Percentiles rank a stretch among this genome's conserved stretches.
These are phyloP conservation scores for Drosophila imparisetae DNA, from an alignment of 2,888 invertebrate species.

Conservation along the genomic window DNA sequence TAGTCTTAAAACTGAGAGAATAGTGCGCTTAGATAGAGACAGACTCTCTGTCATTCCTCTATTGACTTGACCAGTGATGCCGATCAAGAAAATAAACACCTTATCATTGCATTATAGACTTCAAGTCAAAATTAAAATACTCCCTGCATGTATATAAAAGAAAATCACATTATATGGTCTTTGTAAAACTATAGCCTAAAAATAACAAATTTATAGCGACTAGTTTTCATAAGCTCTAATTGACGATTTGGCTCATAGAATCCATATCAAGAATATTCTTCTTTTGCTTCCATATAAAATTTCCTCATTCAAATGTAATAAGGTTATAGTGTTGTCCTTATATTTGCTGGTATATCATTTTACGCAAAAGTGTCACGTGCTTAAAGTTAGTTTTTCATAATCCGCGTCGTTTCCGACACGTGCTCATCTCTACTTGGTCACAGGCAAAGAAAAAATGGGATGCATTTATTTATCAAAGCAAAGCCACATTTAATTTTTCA, in stretches of 20 bases:
- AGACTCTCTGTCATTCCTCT: too few species aligned
- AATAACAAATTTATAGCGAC: not conserved
- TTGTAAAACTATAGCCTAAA: not conserved
- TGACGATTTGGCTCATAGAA: not conserved
- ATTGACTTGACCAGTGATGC: not conserved
- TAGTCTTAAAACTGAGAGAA: not conserved
- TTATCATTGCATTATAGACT: not conserved
- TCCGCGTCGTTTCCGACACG: not conserved
- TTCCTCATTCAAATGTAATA: not conserved
- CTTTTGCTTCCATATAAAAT: fast-evolving
- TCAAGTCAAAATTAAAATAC: not conserved
- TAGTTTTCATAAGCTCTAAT: not conserved
- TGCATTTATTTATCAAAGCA: constrained; percentile 21
- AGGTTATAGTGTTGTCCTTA: not conserved
- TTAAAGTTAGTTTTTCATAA: not conserved
- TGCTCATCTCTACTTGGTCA: not conserved
- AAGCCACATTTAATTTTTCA: constrained; percentile 36
- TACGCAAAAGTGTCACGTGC: not conserved
- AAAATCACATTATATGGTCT: not conserved
- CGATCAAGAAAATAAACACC: not conserved
- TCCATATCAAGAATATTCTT: not conserved
- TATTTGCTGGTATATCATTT: not conserved
- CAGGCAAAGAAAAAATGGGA: constrained; percentile 29
- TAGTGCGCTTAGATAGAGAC: too few species aligned
- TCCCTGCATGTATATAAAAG: not conserved